Percentiles rank a stretch among this genome's conserved stretches.
Evolutionary conservation across 2,888 invertebrate genomes (phyloP).

Genomic region (Glomeris marginata): DNA sequence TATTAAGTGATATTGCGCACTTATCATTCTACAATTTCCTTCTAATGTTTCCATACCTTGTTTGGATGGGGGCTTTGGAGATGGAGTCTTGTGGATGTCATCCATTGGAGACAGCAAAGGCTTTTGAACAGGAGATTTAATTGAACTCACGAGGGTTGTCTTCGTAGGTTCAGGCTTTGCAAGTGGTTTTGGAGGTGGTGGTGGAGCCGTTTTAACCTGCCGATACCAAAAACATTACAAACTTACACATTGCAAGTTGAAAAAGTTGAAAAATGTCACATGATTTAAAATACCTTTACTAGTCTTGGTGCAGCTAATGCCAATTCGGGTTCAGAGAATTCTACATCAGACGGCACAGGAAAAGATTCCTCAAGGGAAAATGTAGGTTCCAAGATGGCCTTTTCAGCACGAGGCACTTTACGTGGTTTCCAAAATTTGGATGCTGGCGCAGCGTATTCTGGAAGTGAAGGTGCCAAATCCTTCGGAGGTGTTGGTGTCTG

Average conservation of each 20-base stretch:
- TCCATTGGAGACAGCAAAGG: too few species aligned
- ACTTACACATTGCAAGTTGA: background rate
- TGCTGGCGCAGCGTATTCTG: slow-evolving; percentile 6
- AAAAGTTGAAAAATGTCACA: too few species aligned
- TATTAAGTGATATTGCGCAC: too few species aligned
- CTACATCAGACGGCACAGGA: background rate
- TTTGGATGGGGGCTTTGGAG: too few species aligned
- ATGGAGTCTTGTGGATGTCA: too few species aligned
- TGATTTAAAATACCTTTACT: background rate
- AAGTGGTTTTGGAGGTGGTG: slow-evolving; percentile 6
- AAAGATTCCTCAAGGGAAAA: background rate
- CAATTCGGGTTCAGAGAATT: background rate
- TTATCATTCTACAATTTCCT: too few species aligned
- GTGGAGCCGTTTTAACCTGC: slow-evolving; percentile 2
- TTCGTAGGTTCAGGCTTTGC: background rate
- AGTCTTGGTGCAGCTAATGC: background rate
- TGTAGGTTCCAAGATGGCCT: slow-evolving; percentile 2
- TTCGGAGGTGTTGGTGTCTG: too few species aligned
- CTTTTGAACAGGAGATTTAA: too few species aligned
- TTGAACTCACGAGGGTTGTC: too few species aligned
- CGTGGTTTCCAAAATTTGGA: slow-evolving; percentile 11
- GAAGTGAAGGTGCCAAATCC: background rate
- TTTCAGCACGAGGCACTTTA: slow-evolving; percentile 6
- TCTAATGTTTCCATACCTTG: too few species aligned
- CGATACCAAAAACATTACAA: background rate